Conservation (phyloP, 2,888 invertebrate species). For the Galerucella pusilla region DNA sequence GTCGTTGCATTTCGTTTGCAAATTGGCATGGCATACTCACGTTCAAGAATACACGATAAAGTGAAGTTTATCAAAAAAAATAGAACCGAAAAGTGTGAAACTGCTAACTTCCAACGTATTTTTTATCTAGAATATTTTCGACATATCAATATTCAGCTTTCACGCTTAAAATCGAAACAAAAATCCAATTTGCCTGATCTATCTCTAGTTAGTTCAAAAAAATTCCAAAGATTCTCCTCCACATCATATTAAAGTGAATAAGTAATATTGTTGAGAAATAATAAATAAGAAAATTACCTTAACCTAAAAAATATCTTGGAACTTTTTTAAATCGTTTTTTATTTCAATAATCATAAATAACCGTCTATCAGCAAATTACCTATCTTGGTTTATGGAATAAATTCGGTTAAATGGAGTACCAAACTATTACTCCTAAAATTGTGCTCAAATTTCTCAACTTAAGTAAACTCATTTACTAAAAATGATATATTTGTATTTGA, state of each 20-base stretch:
- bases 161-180: not conserved
- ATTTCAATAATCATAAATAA: not conserved
- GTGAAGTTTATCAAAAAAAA: not conserved
- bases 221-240: not conserved
- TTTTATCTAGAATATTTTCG: no score
- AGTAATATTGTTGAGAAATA: not conserved
- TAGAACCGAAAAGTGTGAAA: not conserved
- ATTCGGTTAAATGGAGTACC: not conserved
- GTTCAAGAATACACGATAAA: no score
- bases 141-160: not conserved
- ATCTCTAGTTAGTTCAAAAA: not conserved
- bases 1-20: no score
- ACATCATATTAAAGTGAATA: not conserved
- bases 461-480: no score
- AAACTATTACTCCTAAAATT: no score
- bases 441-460: no score
- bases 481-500: no score
- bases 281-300: slow-evolving; percentile 16
- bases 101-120: no score
- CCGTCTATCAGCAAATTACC: slow-evolving; percentile 5
- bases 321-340: slow-evolving; percentile 12
- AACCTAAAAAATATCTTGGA: slow-evolving; percentile 8
- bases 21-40: no score
- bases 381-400: not conserved
- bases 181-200: not conserved